Evolutionary conservation across 2,888 invertebrate genomes (phyloP).

Genomic region (Aleiodes testaceus): DNA sequence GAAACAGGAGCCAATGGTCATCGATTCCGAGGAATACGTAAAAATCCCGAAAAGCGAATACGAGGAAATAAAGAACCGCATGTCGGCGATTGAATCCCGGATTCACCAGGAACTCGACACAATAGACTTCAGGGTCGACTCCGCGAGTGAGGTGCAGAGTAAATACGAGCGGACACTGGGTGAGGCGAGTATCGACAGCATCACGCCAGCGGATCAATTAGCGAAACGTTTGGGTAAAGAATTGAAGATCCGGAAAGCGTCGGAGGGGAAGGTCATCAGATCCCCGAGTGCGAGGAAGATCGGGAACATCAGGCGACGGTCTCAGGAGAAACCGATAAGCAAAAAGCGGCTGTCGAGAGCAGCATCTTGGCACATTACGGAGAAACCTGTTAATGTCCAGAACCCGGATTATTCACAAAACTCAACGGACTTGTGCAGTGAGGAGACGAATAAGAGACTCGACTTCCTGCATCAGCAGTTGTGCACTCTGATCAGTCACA

Average conservation of each 20-base stretch:
- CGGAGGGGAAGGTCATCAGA: constrained; percentile 81
- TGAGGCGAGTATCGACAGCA: constrained; percentile 79
- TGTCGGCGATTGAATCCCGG: constrained; percentile 82
- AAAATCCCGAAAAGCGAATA: constrained; percentile 84
- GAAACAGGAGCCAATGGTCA: neutral
- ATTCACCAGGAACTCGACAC: constrained; percentile 80
- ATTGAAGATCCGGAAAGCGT: constrained; percentile 82
- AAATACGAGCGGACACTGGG: constrained; percentile 84
- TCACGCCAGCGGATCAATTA: constrained; percentile 80
- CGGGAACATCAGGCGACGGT: constrained; percentile 82
- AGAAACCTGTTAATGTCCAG: constrained; percentile 44
- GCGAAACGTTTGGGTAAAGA: constrained; percentile 83
- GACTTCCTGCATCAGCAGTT: constrained; percentile 63
- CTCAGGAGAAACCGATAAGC: constrained; percentile 76
- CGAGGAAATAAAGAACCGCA: constrained; percentile 84
- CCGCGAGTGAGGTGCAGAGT: constrained; percentile 80
- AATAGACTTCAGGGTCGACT: constrained; percentile 69
- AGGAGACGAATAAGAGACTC: constrained; percentile 62
- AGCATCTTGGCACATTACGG: constrained; percentile 79
- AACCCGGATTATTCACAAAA: no score
- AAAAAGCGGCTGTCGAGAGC: constrained; percentile 73
- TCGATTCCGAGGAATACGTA: constrained; percentile 76
- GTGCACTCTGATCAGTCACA: constrained; percentile 62
- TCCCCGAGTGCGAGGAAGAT: constrained; percentile 89
- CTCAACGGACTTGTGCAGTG: constrained; percentile 55